Evolutionary conservation across 2,113 vertebrate genomes (phyloP), one percentile per base, ranked within the genome.

Genomic region (Cyprinus carpio): DNA sequence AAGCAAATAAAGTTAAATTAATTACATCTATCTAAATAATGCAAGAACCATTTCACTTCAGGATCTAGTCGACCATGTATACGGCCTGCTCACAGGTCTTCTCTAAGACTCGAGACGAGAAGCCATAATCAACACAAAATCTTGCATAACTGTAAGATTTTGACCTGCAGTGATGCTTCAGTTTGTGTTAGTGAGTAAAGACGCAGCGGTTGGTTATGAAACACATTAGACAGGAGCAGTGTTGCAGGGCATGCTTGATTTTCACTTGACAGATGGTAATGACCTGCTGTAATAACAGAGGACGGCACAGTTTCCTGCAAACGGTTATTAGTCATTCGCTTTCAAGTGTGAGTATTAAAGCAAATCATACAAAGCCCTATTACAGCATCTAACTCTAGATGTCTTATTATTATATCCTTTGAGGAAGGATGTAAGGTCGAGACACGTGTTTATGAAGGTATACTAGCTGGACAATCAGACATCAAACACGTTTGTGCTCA

Each of bases 271-370:
- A 75, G 34, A 12, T 29, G 16, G 23, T 23, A 65, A 46, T 79
- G 60, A 40, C 69, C 58, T 20, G 25, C 81, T 15, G n/a, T 81
- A 74, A 77, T 75, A 81, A 76, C 40, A 29, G 69, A 25, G 69
- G 34, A 67, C 4, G 34, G 31, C 31, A 58, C 31, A 15, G 76
- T 85, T 86, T 88, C 62, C 84, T 88, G 84, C 74, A 81, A 23
- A 46, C 71, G 13, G 8, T 43, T 46, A 34, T 88, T 84, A 81
- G 69, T 84, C 84, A 84, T 86, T 46, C 60, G 46, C 60, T 77
- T 75, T 86, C 74, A 75, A 84, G 34, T 74, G 58, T 84, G 81
- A 77, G 46, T 82, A 72, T 80, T 76, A 65, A 37, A 69, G 76
- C 16, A 76, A 84, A 40, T 75, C 75, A 67, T 11, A 18, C 6